Evolutionary conservation across 2,888 invertebrate genomes (phyloP).

Genomic region (Drosophila imparisetae): DNA sequence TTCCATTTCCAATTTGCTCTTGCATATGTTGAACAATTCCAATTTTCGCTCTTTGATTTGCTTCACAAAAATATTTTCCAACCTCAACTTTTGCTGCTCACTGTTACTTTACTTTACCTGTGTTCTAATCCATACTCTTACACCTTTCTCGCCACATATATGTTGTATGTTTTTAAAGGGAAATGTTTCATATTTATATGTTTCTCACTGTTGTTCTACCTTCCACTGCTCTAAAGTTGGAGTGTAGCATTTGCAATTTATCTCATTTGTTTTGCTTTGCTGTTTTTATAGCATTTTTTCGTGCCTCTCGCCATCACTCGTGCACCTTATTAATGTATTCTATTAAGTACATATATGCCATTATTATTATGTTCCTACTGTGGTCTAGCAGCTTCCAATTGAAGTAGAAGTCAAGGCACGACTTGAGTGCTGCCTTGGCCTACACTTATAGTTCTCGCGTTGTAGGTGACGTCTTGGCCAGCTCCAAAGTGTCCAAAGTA

Average conservation of each 20-base stretch:
- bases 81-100: too few species aligned
- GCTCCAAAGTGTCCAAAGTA: constrained; percentile 15
- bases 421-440: constrained; percentile 24
- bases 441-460: constrained; percentile 17
- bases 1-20: neutral
- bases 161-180: constrained; percentile 4
- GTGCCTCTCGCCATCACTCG: constrained; percentile 3
- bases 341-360: constrained; percentile 13
- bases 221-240: neutral
- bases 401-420: constrained; percentile 22
- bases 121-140: too few species aligned
- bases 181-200: neutral
- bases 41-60: neutral
- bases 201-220: neutral
- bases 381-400: constrained; percentile 25
- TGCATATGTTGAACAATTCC: neutral
- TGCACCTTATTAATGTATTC: constrained; percentile 21
- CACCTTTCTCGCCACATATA: neutral
- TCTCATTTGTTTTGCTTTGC: neutral
- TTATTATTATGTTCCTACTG: constrained; percentile 26
- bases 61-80: too few species aligned
- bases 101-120: neutral
- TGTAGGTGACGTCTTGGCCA: constrained; percentile 44
- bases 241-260: neutral
- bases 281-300: neutral